These are phyloP conservation scores for Busseola fusca DNA, from an alignment of 2,888 invertebrate species.

Conservation along the genomic window DNA sequence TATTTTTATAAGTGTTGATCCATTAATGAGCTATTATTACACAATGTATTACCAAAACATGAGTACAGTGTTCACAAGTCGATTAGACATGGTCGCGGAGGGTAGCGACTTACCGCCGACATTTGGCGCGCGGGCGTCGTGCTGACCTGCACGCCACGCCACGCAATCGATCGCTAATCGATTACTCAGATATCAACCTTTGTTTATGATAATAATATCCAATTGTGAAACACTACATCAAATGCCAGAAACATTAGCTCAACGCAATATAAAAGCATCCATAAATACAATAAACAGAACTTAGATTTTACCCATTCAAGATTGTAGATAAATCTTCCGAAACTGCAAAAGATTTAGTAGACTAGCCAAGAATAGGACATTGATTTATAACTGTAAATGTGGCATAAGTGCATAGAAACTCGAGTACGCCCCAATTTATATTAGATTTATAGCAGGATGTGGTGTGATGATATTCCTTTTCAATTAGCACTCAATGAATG, in stretches of 20 bases:
- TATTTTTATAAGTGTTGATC: slow-evolving; percentile 6
- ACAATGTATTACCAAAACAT: slow-evolving; percentile 46
- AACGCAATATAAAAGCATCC: slow-evolving; percentile 33
- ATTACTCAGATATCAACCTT: slow-evolving; percentile 60
- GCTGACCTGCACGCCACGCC: slow-evolving; percentile 59
- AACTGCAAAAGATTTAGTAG: slow-evolving; percentile 57
- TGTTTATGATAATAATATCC: slow-evolving; percentile 55
- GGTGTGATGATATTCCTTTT: slow-evolving; percentile 84
- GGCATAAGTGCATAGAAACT: slow-evolving; percentile 67
- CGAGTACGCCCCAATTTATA: slow-evolving; percentile 81
- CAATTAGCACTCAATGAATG: slow-evolving; percentile 85
- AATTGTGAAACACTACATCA: slow-evolving; percentile 47
- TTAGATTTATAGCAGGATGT: slow-evolving; percentile 83
- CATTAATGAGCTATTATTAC: slow-evolving; percentile 47
- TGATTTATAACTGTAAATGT: slow-evolving; percentile 77
- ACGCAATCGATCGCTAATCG: slow-evolving; percentile 68
- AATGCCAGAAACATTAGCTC: slow-evolving; percentile 44
- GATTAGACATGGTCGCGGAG: slow-evolving; percentile 64
- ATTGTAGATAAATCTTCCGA: slow-evolving; percentile 58
- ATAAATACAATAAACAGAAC: slow-evolving; percentile 45
- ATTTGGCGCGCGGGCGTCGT: slow-evolving; percentile 67
- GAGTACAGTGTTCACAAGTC: slow-evolving; percentile 52
- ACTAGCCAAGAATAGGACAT: slow-evolving; percentile 56
- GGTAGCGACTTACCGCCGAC: slow-evolving; percentile 61
- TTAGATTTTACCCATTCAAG: slow-evolving; percentile 41